These are phyloP conservation scores for Linyphia triangularis DNA, from an alignment of 2,888 invertebrate genomes.

Conservation along the genomic window DNA sequence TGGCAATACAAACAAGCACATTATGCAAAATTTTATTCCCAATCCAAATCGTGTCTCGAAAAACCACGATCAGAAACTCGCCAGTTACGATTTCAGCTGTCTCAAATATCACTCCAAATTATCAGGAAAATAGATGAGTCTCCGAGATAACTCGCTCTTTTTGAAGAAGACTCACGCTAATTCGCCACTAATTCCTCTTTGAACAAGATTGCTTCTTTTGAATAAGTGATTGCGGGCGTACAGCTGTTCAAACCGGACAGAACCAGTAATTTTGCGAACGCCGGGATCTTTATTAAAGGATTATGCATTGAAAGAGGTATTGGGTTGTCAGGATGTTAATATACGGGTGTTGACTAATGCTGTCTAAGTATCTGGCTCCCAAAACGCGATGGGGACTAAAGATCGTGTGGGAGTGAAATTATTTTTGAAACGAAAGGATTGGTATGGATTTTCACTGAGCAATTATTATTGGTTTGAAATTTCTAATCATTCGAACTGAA, in stretches of 20 bases:
- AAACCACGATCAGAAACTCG: conserved; percentile 13
- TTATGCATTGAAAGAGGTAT: conserved; percentile 55
- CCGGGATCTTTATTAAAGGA: conserved; percentile 53
- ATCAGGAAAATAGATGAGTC: conserved; percentile 57
- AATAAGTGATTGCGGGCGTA: conserved; percentile 65
- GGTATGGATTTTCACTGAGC: no score
- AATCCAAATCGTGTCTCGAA: not conserved
- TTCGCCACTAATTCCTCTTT: conserved; percentile 67
- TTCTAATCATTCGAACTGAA: no score
- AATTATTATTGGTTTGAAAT: no score
- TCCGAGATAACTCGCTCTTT: conserved; percentile 6
- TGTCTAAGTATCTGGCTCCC: conserved; percentile 15
- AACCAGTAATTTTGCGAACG: conserved; percentile 51
- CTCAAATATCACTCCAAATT: conserved; percentile 49
- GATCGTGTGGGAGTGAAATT: not conserved
- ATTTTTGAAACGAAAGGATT: no score
- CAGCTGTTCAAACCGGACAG: conserved; percentile 49
- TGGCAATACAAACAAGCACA: not conserved
- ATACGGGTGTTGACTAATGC: conserved; percentile 55
- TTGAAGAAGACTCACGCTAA: conserved; percentile 42
- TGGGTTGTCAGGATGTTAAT: conserved; percentile 9
- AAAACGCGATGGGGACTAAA: conserved; percentile 13
- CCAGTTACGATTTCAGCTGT: conserved; percentile 35
- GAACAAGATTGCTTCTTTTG: conserved; percentile 68
- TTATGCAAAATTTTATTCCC: not conserved